Percentiles rank a stretch among this genome's conserved stretches.
Evolutionary conservation across 2,888 invertebrate species (phyloP).

Genomic region (Tetranychus piercei): DNA sequence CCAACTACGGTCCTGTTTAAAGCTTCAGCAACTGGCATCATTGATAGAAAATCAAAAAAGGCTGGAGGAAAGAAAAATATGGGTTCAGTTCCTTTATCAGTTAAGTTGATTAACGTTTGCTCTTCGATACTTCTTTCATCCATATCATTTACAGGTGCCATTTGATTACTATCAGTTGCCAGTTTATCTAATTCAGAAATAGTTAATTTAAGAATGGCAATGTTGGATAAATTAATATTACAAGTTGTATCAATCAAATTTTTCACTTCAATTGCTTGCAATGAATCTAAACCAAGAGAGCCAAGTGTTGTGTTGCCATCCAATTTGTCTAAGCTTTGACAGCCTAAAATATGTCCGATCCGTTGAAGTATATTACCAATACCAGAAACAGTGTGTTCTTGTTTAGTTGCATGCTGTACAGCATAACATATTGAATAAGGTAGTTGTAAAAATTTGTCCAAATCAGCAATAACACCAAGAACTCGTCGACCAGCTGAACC

Average conservation of each 20-base stretch:
- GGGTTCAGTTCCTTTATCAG: constrained; percentile 29
- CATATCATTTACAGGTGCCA: no score
- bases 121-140: constrained; percentile 42
- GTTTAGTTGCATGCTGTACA: constrained; percentile 3
- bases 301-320: constrained; percentile 57
- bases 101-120: constrained; percentile 47
- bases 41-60: constrained; percentile 57
- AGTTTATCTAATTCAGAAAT: neutral
- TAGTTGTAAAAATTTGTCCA: constrained; percentile 75
- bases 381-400: neutral
- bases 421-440: constrained; percentile 41
- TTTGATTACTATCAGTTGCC: neutral
- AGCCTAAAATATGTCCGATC: constrained; percentile 37
- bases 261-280: constrained; percentile 93
- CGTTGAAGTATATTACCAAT: constrained; percentile 13
- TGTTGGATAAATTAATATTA: neutral
- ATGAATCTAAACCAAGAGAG: constrained; percentile 88
- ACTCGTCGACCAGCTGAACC: constrained; percentile 91
- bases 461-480: constrained; percentile 64
- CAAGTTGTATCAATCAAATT: constrained; percentile 47
- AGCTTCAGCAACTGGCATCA: constrained; percentile 50
- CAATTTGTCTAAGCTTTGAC: constrained; percentile 59
- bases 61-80: constrained; percentile 55
- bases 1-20: constrained; percentile 61
- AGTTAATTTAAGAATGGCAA: neutral